Percentiles rank a stretch among this genome's conserved stretches.
Conservation (phyloP, 2,113 vertebrate species). For the Labeo rohita region DNA sequence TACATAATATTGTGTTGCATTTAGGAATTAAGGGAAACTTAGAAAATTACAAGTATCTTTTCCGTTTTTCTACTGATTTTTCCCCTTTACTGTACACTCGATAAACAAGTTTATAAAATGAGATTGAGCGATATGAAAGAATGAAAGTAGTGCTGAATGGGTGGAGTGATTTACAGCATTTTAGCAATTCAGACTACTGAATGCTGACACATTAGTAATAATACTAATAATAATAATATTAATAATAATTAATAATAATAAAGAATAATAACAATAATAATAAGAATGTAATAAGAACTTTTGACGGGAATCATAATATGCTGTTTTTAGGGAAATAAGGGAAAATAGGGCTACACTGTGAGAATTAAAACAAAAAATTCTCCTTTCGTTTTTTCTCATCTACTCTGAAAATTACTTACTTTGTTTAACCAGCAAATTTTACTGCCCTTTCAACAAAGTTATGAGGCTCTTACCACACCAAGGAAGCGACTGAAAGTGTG, state of each 20-base stretch:
- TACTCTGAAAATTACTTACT: background rate
- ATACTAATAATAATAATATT: too few species aligned
- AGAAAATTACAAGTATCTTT: background rate
- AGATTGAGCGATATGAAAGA: background rate
- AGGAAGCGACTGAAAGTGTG: slow-evolving; percentile 13
- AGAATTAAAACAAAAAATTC: background rate
- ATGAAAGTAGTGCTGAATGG: background rate
- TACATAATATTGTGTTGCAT: background rate
- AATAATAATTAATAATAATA: too few species aligned
- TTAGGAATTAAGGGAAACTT: background rate
- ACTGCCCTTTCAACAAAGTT: background rate
- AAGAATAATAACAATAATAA: too few species aligned
- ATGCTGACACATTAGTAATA: background rate
- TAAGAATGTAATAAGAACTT: background rate
- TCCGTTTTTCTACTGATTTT: background rate
- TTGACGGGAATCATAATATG: background rate
- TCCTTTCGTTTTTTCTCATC: background rate
- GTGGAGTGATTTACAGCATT: background rate
- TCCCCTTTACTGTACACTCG: background rate
- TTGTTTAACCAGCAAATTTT: background rate
- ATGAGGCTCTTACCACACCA: slow-evolving; percentile 2
- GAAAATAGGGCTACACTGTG: too few species aligned
- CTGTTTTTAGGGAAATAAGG: background rate
- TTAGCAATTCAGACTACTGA: background rate
- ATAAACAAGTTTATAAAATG: background rate